Base-by-base conservation (phyloP, 2,113 vertebrate species). In the Pelecanus crispus region DNA sequence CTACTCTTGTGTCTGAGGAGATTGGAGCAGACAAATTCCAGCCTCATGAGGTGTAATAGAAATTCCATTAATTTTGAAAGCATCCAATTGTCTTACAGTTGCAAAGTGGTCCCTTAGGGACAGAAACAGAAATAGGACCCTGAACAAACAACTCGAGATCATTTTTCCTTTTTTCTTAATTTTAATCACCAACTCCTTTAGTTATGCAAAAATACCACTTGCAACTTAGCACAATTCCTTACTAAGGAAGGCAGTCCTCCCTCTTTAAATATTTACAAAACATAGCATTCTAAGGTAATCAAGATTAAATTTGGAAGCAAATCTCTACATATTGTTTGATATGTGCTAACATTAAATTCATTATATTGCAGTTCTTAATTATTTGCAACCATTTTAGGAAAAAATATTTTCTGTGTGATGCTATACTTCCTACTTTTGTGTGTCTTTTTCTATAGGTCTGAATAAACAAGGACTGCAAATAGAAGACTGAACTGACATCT, bases 31-130 rank as follows among this genome's bases (percentile, higher is more conserved):
- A 68, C 78, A 67, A 91, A 95, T 89, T 87, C 81, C 78, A 89
- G 73, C n/a, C n/a, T 67, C 68, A 53, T 72, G 81, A 89, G 70
- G 75, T 34, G 49, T 34, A 91, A 79, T 36, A 94, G 58, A 84
- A 79, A 70, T 68, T 78, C 24, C 72, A 87, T 89, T 93, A 84
- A 81, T 91, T 94, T 96, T 8, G 3, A 96, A 92, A 91, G 47
- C 34, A 81, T 84, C 15, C 73, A 68, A 55, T 94, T 92, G 82
- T 94, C 82, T 92, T 90, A 49, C 10, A 80, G 36, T 70, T 92
- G 52, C 53, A 89, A 81, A 81, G 36, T 47, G 13, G 32, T 81
- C 42, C 58, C 36, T 68, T 42, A 52, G 63, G 34, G 59, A 79
- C n/a, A 84, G 42, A 83, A 88, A 25, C 22, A 78, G 61, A 42